Percentiles rank a stretch among this genome's conserved stretches.
These are phyloP conservation scores for Ypsolopha sequella DNA, from an alignment of 2,888 invertebrate genomes.

Conservation along the genomic window DNA sequence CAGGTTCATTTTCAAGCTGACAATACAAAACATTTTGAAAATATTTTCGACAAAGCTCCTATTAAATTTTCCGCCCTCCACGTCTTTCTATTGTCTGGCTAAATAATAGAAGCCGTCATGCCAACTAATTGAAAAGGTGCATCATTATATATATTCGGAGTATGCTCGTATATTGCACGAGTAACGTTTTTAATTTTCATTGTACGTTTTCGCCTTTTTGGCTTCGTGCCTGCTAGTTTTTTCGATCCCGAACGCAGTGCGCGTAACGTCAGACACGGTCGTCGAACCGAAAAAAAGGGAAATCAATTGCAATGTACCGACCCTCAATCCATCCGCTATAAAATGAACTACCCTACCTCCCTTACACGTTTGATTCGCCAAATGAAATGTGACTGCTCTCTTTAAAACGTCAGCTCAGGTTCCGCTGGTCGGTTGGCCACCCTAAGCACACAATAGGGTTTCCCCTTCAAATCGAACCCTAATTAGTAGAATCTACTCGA, in stretches of 20 bases:
- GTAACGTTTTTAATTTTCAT: background rate
- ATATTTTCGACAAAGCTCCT: too few species aligned
- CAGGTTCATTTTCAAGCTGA: too few species aligned
- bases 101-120: too few species aligned
- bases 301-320: slow-evolving; percentile 65
- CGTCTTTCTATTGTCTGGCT: too few species aligned
- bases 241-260: slow-evolving; percentile 27
- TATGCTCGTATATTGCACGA: background rate
- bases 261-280: slow-evolving; percentile 40
- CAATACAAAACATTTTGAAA: too few species aligned
- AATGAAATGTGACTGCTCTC: background rate
- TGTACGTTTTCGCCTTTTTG: background rate
- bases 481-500: slow-evolving; percentile 32
- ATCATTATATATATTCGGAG: too few species aligned
- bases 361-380: background rate
- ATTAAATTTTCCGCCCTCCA: too few species aligned
- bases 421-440: slow-evolving; percentile 25
- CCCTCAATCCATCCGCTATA: slow-evolving; percentile 28
- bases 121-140: too few species aligned
- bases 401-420: slow-evolving; percentile 15
- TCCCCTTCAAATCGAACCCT: slow-evolving; percentile 47
- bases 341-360: slow-evolving; percentile 19
- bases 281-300: slow-evolving; percentile 55
- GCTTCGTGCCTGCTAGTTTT: slow-evolving; percentile 16
- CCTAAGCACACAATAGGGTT: slow-evolving; percentile 44